phyloP scores from a whole-genome alignment of 30 jellyfish, hydroid and myxozoan species.

The Rhopilema esculentum region DNA sequence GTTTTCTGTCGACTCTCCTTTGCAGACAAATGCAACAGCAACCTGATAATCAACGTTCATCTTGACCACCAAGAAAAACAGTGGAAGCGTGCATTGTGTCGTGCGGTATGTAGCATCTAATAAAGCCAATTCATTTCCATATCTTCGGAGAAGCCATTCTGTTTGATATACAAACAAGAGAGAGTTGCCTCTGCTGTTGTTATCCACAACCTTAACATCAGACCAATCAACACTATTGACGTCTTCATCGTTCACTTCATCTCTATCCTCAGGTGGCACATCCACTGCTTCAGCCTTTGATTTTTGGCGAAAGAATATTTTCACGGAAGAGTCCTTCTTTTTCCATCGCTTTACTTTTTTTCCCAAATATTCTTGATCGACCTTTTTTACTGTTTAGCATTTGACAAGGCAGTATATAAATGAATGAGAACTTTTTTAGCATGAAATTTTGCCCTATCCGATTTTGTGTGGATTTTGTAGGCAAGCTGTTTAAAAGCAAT shows the following conservation, averaged over 20 bases:
- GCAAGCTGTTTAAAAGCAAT: no score
- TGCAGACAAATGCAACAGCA: slow-evolving; percentile 68
- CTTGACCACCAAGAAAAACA: slow-evolving; percentile 74
- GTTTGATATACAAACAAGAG: slow-evolving; percentile 79
- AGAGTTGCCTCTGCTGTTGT: background rate
- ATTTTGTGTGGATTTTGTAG: no score
- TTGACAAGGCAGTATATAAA: no score
- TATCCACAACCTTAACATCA: background rate
- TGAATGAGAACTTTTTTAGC: no score
- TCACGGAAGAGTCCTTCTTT: background rate
- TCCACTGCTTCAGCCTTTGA: background rate
- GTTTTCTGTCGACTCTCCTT: slow-evolving; percentile 48
- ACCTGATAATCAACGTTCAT: slow-evolving; percentile 83
- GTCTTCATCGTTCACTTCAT: background rate
- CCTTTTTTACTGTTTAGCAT: no score
- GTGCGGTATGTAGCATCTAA: slow-evolving; percentile 78
- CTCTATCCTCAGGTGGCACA: background rate
- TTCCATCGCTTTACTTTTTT: slow-evolving; percentile 22
- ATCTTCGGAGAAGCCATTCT: slow-evolving; percentile 67
- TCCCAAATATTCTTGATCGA: slow-evolving; percentile 26
- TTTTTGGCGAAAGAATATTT: slow-evolving; percentile 13
- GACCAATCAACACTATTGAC: background rate
- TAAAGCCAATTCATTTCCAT: slow-evolving; percentile 65
- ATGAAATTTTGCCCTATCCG: no score
- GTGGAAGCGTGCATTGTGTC: slow-evolving; percentile 62